Evolutionary conservation across 2,113 vertebrate species (phyloP).

Genomic region (Oryzias melastigma): DNA sequence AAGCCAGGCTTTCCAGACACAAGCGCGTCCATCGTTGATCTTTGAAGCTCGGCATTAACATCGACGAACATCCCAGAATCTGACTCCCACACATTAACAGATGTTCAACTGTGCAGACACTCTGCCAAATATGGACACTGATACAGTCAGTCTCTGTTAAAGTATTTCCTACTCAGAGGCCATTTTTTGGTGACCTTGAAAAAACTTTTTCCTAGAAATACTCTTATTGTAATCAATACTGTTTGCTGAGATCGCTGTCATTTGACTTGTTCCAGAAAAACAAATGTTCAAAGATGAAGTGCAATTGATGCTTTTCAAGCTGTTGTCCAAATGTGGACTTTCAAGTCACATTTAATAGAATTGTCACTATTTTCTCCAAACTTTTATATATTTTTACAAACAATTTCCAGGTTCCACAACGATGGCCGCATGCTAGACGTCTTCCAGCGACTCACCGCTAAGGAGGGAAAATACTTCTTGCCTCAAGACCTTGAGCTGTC

Average conservation of each 20-base stretch:
- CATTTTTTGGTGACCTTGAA: conserved; percentile 54
- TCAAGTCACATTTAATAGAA: not conserved
- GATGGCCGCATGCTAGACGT: conserved; percentile 85
- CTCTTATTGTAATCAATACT: conserved; percentile 49
- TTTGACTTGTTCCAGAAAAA: conserved; percentile 23
- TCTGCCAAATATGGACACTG: conserved; percentile 40
- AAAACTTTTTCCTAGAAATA: conserved; percentile 22
- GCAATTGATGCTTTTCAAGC: conserved; percentile 4
- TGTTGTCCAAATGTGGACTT: conserved; percentile 8
- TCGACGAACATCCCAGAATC: conserved; percentile 57
- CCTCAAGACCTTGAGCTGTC: conserved; percentile 90
- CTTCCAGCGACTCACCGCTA: conserved; percentile 79
- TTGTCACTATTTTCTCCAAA: not conserved
- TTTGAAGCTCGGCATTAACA: conserved; percentile 66
- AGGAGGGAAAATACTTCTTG: conserved; percentile 82
- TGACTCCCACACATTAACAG: conserved; percentile 63
- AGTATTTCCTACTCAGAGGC: conserved; percentile 60
- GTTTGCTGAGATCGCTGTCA: conserved; percentile 12
- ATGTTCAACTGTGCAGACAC: conserved; percentile 48
- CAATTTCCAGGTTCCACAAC: conserved; percentile 76
- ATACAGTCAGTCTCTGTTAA: conserved; percentile 51
- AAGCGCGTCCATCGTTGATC: conserved; percentile 46
- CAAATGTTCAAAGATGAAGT: conserved; percentile 8
- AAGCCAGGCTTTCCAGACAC: conserved; percentile 61
- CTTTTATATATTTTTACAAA: conserved; percentile 13